A percentile compares a stretch with the other conserved stretches of the same genome.
phyloP scores from a whole-genome alignment of 2,113 vertebrate species.

The Climacteris rufus region DNA sequence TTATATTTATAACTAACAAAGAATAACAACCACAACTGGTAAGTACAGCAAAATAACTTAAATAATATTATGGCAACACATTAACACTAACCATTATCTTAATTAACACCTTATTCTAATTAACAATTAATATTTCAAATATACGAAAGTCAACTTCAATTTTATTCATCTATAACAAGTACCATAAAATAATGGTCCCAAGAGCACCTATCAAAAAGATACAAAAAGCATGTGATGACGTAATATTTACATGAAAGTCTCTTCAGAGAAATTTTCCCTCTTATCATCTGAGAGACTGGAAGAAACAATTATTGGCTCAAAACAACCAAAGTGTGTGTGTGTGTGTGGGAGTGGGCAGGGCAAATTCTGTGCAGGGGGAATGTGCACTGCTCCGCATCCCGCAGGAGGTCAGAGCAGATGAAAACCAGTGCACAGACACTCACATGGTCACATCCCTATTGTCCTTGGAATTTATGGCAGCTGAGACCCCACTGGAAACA shows the following conservation, averaged over 20 bases:
- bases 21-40: too few species aligned
- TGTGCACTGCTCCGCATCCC: neutral
- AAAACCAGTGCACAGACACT: neutral
- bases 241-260: neutral
- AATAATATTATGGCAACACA: too few species aligned
- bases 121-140: too few species aligned
- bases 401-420: neutral
- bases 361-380: accelerated
- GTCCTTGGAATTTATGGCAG: neutral
- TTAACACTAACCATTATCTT: too few species aligned
- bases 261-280: neutral
- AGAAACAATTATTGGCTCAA: neutral
- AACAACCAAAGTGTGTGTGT: neutral
- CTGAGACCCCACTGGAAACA: neutral
- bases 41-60: too few species aligned
- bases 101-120: too few species aligned
- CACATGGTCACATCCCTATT: accelerated
- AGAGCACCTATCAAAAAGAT: neutral
- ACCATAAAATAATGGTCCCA: neutral
- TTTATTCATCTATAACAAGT: too few species aligned
- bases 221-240: neutral
- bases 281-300: neutral
- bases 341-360: accelerated
- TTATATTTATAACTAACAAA: too few species aligned
- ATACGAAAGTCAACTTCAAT: too few species aligned